Conservation (phyloP, 1,140 invertebrate species). For the Cotesia typhae region DNA sequence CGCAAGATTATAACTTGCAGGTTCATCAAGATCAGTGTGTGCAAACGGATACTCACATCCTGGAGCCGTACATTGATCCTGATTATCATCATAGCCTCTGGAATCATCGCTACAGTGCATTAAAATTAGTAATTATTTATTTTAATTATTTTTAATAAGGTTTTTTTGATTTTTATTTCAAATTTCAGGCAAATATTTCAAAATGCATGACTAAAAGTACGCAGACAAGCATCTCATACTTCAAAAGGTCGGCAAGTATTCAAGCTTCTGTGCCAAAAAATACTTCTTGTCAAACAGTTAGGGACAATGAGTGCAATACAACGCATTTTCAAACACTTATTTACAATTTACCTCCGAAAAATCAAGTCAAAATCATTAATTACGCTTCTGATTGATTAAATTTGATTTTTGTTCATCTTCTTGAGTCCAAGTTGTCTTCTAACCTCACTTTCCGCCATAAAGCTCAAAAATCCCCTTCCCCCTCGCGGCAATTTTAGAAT, state of each 20-base stretch:
- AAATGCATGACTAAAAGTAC: constrained; percentile 69
- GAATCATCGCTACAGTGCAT: constrained; percentile 75
- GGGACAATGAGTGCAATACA: constrained; percentile 67
- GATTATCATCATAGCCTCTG: constrained; percentile 81
- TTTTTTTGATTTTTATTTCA: background rate
- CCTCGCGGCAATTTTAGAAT: no score
- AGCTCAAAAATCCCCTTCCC: no score
- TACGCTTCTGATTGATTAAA: no score
- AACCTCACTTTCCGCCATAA: no score
- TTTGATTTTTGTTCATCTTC: no score
- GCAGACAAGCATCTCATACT: constrained; percentile 69
- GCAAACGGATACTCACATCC: constrained; percentile 77
- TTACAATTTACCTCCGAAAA: constrained; percentile 66
- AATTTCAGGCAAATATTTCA: constrained; percentile 67
- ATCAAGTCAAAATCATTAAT: constrained; percentile 36
- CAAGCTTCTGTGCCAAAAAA: constrained; percentile 66
- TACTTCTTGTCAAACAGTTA: constrained; percentile 67
- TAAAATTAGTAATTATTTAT: constrained; percentile 70
- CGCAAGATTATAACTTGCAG: constrained; percentile 39
- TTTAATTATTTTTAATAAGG: no score
- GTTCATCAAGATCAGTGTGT: constrained; percentile 67
- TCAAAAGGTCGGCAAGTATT: constrained; percentile 63
- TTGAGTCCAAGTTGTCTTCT: no score
- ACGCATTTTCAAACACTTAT: constrained; percentile 62
- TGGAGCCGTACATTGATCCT: constrained; percentile 71